These are phyloP conservation scores for Taphrorychus bicolor DNA, from an alignment of 2,888 invertebrate genomes.

Conservation along the genomic window DNA sequence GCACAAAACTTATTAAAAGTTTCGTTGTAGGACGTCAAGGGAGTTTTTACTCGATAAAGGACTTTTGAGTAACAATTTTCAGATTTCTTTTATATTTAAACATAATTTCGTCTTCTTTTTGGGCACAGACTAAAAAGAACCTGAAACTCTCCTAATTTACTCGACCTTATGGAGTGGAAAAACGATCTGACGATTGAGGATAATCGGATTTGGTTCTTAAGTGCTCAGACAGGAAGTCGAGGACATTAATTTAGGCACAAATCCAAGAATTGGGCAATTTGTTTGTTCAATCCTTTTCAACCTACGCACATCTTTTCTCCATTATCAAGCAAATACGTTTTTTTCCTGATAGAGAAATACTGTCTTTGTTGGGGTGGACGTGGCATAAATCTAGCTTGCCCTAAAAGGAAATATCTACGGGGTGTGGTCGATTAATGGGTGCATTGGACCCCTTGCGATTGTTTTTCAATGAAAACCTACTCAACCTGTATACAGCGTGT, in stretches of 20 bases:
- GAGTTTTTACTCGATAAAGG: neutral
- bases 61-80: neutral
- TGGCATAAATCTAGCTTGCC: conserved; percentile 50
- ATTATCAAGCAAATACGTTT: conserved; percentile 55
- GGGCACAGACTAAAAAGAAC: neutral
- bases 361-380: conserved; percentile 53
- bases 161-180: conserved; percentile 24
- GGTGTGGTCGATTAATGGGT: conserved; percentile 4
- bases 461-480: neutral
- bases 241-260: conserved; percentile 52
- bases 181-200: conserved; percentile 23
- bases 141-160: neutral
- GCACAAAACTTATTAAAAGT: neutral
- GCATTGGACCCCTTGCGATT: neutral
- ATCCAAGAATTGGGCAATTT: conserved; percentile 56
- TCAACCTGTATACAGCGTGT: neutral
- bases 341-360: conserved; percentile 54
- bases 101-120: neutral
- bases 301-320: conserved; percentile 26
- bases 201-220: conserved; percentile 40
- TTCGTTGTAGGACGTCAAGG: neutral
- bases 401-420: conserved; percentile 15
- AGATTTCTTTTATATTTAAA: neutral
- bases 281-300: conserved; percentile 51
- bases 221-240: conserved; percentile 32